These are phyloP conservation scores for Platalea minor DNA, from an alignment of 2,797 vertebrate species.

Conservation along the genomic window DNA sequence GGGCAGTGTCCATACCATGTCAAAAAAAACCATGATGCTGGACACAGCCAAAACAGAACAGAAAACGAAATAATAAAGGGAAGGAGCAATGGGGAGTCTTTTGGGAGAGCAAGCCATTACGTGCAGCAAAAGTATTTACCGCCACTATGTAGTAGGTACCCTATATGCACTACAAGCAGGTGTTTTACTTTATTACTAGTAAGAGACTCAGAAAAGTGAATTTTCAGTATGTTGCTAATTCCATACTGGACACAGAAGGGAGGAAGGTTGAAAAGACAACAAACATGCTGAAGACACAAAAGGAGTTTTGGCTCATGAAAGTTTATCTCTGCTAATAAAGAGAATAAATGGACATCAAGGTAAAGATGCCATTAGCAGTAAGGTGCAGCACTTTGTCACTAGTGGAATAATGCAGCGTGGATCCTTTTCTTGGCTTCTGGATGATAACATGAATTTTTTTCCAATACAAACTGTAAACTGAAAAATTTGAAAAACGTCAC, in stretches of 20 bases:
- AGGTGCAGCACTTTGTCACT: not conserved
- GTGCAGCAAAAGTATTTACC: not conserved
- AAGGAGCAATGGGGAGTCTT: not conserved
- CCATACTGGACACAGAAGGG: not conserved
- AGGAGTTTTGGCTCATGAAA: slow-evolving; percentile 32
- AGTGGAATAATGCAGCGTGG: not conserved
- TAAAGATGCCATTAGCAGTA: slow-evolving; percentile 6
- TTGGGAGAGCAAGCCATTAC: not conserved
- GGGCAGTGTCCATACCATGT: not conserved
- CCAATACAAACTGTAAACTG: not conserved
- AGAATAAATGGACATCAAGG: slow-evolving; percentile 16
- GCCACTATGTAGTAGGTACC: not conserved
- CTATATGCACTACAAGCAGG: not conserved
- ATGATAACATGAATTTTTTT: not conserved
- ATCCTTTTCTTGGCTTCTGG: not conserved
- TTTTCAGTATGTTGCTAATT: not conserved
- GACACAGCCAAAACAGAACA: not conserved
- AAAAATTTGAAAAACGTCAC: not conserved
- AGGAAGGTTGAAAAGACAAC: not conserved
- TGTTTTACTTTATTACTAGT: not conserved
- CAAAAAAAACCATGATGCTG: not conserved
- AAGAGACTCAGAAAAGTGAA: not conserved
- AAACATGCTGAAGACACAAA: not conserved
- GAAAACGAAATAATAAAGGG: not conserved
- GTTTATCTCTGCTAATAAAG: slow-evolving; percentile 51